These are phyloP conservation scores for Holacanthella duospinosa DNA, from an alignment of 2,888 invertebrate genomes.

Conservation along the genomic window DNA sequence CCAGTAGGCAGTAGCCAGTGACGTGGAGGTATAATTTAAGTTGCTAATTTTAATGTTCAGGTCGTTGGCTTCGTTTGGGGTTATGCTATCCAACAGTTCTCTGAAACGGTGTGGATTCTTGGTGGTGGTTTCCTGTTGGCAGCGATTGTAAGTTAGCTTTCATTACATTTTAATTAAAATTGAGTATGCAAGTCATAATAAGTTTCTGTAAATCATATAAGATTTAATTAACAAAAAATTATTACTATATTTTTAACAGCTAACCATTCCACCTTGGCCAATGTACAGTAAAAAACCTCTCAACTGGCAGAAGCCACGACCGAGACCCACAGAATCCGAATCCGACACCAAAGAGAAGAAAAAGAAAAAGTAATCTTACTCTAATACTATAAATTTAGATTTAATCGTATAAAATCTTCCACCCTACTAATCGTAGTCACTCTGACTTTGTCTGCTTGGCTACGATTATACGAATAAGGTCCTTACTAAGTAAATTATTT, in stretches of 20 bases:
- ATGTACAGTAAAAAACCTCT: conserved; percentile 79
- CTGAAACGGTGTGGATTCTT: conserved; percentile 84
- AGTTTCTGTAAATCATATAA: not conserved
- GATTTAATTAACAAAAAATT: not conserved
- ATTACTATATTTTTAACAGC: conserved; percentile 42
- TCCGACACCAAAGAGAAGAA: conserved; percentile 41
- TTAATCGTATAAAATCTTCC: no score
- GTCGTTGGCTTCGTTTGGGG: conserved; percentile 83
- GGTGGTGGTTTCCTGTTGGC: conserved; percentile 83
- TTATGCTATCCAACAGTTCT: conserved; percentile 87
- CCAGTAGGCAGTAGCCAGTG: no score
- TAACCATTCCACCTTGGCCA: conserved; percentile 94
- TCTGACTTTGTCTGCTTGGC: no score
- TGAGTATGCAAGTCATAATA: no score
- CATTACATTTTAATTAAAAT: not conserved
- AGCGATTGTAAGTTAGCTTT: conserved; percentile 53
- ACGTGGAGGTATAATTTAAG: no score
- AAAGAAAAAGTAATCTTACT: conserved; percentile 47
- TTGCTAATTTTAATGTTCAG: conserved; percentile 41
- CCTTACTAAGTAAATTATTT: not conserved
- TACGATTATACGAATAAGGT: no score
- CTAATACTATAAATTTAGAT: no score
- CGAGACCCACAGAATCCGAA: conserved; percentile 40
- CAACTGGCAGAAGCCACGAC: conserved; percentile 63
- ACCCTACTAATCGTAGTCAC: no score